A percentile compares a stretch with the other conserved stretches of the same genome.
Evolutionary conservation across 2,113 vertebrate species (phyloP).

Genomic region (Procavia capensis): DNA sequence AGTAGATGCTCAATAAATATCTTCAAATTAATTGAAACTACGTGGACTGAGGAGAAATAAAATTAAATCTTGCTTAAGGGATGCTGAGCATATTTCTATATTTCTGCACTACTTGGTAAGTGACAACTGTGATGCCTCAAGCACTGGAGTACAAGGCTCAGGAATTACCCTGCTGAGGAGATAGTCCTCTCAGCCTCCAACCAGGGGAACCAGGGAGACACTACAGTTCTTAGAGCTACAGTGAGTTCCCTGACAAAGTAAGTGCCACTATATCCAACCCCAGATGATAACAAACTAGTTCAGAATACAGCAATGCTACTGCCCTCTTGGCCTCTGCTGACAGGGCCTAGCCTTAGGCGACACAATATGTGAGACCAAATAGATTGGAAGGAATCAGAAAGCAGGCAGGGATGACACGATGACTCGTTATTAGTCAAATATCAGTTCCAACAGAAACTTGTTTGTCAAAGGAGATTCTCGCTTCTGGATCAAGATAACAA

Average conservation of each 20-base stretch:
- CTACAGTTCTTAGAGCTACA: background rate
- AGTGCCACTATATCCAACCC: too few species aligned
- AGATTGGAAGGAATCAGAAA: background rate
- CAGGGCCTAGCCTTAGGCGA: too few species aligned
- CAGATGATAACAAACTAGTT: too few species aligned
- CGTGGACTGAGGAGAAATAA: constrained; percentile 43
- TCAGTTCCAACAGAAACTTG: background rate
- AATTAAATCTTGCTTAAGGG: constrained; percentile 58
- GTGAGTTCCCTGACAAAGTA: too few species aligned
- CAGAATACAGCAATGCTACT: too few species aligned
- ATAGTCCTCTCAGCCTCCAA: background rate
- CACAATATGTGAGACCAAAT: background rate
- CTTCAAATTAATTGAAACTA: constrained; percentile 68
- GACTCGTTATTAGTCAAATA: background rate
- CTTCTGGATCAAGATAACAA: background rate
- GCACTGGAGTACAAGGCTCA: background rate
- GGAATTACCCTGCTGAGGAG: background rate
- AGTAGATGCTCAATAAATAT: constrained; percentile 66
- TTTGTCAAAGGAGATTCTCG: constrained; percentile 19
- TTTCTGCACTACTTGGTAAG: constrained; percentile 12
- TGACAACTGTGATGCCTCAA: background rate
- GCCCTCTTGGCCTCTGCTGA: too few species aligned
- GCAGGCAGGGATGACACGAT: background rate
- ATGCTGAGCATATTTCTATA: constrained; percentile 8
- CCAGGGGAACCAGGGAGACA: background rate